Evolutionary conservation across 2,113 vertebrate species (phyloP), one percentile per base, ranked within the genome.

Genomic region (Mus spicilegus): DNA sequence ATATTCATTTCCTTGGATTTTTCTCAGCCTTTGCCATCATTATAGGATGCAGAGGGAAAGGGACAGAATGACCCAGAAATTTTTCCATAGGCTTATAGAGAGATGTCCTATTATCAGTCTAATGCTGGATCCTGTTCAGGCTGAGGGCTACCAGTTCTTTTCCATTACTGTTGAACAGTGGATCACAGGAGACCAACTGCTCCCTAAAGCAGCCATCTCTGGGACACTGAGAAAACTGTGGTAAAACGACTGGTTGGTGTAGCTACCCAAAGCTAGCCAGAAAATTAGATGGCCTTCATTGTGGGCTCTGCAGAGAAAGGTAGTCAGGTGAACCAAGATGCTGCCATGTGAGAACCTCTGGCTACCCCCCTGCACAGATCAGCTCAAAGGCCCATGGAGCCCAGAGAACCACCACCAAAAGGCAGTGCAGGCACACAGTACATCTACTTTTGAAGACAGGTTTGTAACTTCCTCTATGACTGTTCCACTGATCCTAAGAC

Each of bases 71-170:
- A 81, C 98, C 99, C 92, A 99, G 98, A 39, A 99, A 99, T 96
- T 99, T 99, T 92, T 99, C 99, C 69, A 99, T 99, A 0, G 99
- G 99, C 84, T 99, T 99, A 6, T 99, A 98, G 0, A 99, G 98
- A 93, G 99, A 99, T 4, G 99, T 99, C 0, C 99, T 99, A 72
- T 99, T 99, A 88, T 99, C 99, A 14, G 99, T 98, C 99, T 99
- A 99, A 97, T 99, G 97, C 56, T 99, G 99, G 81, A 99, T 98
- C 51, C 99, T 98, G 69, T 99, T 99, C 7, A 98, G 98, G 97
- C 99, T 99, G 96, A 99, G 99, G 95, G 99, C 98, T n/a, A 99
- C 99, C 1, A 99, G 99, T 94, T 99, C 99, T 98, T 99, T 99
- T 3, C 99, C 99, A 95, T 98, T 94, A 69, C 98, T 96, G 97